Evolutionary conservation across 2,797 vertebrate genomes (phyloP).

Genomic region (Dipus sagitta): DNA sequence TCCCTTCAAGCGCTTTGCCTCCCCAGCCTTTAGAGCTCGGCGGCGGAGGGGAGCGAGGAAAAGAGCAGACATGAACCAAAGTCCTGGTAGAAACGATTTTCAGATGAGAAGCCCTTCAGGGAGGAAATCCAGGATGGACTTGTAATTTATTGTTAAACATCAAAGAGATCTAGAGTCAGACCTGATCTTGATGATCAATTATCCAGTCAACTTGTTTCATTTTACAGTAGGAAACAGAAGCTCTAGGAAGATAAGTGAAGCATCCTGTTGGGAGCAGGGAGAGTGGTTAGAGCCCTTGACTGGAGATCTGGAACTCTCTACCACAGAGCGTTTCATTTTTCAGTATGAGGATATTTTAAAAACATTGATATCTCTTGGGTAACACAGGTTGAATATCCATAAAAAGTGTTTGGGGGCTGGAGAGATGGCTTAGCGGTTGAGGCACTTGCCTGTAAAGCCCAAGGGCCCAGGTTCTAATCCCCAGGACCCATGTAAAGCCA

Average conservation of each 20-base stretch:
- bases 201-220: not conserved
- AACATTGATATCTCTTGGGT: not conserved
- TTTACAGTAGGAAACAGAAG: conserved; percentile 26
- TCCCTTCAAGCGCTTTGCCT: conserved; percentile 7
- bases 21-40: not conserved
- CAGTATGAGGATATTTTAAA: not conserved
- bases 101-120: conserved; percentile 12
- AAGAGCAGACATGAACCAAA: conserved; percentile 62
- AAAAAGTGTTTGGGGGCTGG: not conserved
- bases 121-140: not conserved
- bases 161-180: conserved; percentile 37
- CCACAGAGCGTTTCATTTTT: not conserved
- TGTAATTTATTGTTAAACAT: conserved; percentile 31
- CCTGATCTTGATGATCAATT: conserved; percentile 13
- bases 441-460: too few species aligned
- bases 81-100: conserved; percentile 22
- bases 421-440: too few species aligned
- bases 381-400: not conserved
- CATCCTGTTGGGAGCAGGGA: not conserved
- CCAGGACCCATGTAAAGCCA: too few species aligned
- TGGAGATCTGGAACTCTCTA: not conserved
- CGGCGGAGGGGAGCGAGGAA: not conserved
- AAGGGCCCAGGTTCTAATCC: too few species aligned
- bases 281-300: not conserved
- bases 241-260: not conserved